phyloP scores from a whole-genome alignment of 2,797 vertebrate species.

The Gadopsis bispinosus region DNA sequence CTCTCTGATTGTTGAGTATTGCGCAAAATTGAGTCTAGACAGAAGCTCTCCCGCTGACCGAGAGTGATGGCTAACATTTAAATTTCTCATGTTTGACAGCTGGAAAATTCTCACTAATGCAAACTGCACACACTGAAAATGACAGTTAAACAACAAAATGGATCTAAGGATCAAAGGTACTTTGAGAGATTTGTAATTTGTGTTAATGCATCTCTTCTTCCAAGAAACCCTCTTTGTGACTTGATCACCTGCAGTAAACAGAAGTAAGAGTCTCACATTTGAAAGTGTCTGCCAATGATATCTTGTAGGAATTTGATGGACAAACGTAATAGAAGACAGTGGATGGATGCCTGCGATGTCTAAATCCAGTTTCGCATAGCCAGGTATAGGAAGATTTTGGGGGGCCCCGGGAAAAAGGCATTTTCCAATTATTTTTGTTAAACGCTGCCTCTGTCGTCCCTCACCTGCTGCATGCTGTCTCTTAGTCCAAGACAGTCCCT shows the following conservation, averaged over 20 bases:
- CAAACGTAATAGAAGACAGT: not conserved
- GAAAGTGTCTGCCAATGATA: slow-evolving; percentile 8
- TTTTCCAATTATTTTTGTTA: not conserved
- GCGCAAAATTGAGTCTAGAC: not conserved
- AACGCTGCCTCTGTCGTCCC: not conserved
- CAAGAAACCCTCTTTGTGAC: not conserved
- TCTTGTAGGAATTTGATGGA: not conserved
- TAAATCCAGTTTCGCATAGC: not conserved
- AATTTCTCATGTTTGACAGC: not conserved
- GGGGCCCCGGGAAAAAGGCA: not conserved
- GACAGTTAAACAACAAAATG: not conserved
- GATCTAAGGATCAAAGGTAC: not conserved
- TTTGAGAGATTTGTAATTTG: not conserved
- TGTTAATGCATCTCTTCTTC: slow-evolving; percentile 1
- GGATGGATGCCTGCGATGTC: not conserved
- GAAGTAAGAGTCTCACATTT: not conserved
- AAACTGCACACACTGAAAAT: not conserved
- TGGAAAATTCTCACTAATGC: not conserved
- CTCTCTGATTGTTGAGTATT: not conserved
- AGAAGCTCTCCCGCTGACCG: not conserved
- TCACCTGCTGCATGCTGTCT: too few species aligned
- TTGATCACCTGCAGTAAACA: slow-evolving; percentile 13
- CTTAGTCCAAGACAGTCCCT: not conserved
- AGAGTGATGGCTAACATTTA: not conserved
- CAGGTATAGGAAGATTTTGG: not conserved